Conservation (phyloP, 2,888 invertebrate genomes). For the Meta bourneti region DNA sequence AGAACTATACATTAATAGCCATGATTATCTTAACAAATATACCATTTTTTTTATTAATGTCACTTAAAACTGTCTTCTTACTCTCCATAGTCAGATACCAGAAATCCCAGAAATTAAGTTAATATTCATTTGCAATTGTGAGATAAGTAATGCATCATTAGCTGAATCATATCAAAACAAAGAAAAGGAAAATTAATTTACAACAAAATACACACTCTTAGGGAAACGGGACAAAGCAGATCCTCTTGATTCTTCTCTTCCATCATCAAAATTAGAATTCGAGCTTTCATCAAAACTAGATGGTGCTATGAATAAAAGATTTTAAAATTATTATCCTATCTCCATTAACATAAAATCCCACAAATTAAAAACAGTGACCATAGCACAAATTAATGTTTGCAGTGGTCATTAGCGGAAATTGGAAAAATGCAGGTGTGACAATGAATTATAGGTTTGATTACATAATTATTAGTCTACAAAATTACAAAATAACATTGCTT, state of each 20-base stretch:
- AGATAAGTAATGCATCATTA: not conserved
- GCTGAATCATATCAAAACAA: not conserved
- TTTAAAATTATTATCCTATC: not conserved
- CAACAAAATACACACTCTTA: conserved; percentile 25
- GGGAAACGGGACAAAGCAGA: conserved; percentile 37
- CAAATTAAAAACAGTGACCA: not conserved
- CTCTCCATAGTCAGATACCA: not conserved
- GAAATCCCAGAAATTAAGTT: not conserved
- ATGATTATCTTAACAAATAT: too few species aligned
- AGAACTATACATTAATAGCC: too few species aligned
- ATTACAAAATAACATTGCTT: too few species aligned
- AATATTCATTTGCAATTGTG: not conserved
- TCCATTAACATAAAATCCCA: not conserved
- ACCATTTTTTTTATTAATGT: too few species aligned
- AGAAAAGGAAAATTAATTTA: not conserved
- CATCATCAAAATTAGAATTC: conserved; percentile 53
- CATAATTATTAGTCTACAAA: not conserved
- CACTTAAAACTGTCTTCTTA: too few species aligned
- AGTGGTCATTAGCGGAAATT: not conserved
- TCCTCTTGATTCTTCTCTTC: conserved; percentile 42
- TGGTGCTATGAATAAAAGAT: not conserved
- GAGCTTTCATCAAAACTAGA: conserved; percentile 51
- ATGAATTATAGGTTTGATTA: not conserved
- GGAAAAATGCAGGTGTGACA: not conserved
- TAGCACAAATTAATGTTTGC: not conserved